Conservation (phyloP, 1,140 invertebrate genomes). For the Odontomachus brunneus region DNA sequence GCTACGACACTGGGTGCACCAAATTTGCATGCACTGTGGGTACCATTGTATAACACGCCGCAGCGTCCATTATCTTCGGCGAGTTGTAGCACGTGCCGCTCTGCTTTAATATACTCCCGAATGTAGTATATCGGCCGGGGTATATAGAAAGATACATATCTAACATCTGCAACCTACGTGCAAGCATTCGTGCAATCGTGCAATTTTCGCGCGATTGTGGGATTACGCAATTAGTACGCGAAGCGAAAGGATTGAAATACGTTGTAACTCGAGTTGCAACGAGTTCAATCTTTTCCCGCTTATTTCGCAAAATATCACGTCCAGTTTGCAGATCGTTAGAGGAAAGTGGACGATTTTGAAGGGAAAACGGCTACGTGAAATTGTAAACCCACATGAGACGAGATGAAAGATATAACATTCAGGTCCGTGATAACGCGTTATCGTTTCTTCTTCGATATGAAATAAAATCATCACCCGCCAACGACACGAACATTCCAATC, state of each 20-base stretch:
- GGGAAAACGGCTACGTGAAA: too few species aligned
- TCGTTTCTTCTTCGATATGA: too few species aligned
- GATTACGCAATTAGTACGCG: conserved; percentile 17
- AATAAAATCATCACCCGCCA: too few species aligned
- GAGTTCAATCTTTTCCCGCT: not conserved
- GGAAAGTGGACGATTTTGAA: too few species aligned
- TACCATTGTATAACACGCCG: conserved; percentile 38
- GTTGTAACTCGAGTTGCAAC: not conserved
- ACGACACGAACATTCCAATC: too few species aligned
- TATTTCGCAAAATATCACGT: not conserved
- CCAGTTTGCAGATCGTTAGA: too few species aligned
- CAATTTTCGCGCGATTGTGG: conserved; percentile 5
- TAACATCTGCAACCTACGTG: conserved; percentile 40
- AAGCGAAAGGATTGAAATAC: conserved; percentile 1
- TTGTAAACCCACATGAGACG: too few species aligned
- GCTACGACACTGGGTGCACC: conserved; percentile 17
- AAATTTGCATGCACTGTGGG: conserved; percentile 54
- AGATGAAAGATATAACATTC: too few species aligned
- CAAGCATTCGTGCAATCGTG: conserved; percentile 7
- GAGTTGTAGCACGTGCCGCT: conserved; percentile 47
- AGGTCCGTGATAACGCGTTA: too few species aligned
- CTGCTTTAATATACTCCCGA: conserved; percentile 50
- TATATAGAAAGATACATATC: conserved; percentile 44
- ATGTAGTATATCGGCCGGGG: conserved; percentile 9
- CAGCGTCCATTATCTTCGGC: conserved; percentile 49